Evolutionary conservation across 2,113 vertebrate genomes (phyloP).

Genomic region (Penelope pileata): DNA sequence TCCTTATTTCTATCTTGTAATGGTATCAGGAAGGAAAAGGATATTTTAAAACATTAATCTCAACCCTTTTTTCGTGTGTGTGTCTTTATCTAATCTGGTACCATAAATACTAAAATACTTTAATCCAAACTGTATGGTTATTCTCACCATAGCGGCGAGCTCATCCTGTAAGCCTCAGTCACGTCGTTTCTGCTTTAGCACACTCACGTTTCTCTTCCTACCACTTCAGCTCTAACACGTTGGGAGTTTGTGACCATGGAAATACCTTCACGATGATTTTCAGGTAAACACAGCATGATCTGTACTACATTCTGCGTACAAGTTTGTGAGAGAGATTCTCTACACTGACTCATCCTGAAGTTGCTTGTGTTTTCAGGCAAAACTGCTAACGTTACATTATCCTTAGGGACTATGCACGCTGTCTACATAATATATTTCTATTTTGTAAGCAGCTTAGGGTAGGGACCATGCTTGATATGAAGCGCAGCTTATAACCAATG

Average conservation of each 20-base stretch:
- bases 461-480: not conserved
- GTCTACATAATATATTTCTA: not conserved
- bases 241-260: not conserved
- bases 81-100: not conserved
- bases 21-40: not conserved
- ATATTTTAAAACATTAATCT: not conserved
- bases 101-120: conserved; percentile 7
- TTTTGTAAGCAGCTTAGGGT: conserved; percentile 23
- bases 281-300: not conserved
- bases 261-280: not conserved
- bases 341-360: not conserved
- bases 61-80: not conserved
- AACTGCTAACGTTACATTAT: not conserved
- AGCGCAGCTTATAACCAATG: not conserved
- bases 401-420: not conserved
- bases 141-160: not conserved
- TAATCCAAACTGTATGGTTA: not conserved
- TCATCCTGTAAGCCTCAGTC: not conserved
- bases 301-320: not conserved
- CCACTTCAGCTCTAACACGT: not conserved
- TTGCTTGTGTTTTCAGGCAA: conserved; percentile 4
- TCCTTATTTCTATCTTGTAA: not conserved
- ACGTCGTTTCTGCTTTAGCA: not conserved
- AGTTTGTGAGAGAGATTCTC: not conserved
- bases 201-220: not conserved